Evolutionary conservation across 2,797 vertebrate genomes (phyloP).

Genomic region (Sphaeramia orbicularis): DNA sequence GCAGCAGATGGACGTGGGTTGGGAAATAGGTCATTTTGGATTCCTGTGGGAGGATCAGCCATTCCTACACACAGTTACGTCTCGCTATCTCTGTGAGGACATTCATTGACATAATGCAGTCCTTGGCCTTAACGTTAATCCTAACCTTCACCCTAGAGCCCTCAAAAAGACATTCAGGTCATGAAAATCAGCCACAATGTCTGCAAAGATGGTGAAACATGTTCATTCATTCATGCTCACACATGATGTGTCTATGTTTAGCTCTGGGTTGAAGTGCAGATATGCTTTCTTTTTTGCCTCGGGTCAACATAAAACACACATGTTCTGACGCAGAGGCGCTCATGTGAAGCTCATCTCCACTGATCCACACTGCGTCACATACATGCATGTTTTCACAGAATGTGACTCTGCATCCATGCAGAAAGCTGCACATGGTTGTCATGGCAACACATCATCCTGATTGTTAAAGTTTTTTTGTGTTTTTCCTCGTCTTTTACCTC

Average conservation of each 20-base stretch:
- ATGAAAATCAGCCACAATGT: too few species aligned
- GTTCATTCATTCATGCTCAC: slow-evolving; percentile 24
- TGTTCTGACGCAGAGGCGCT: not conserved
- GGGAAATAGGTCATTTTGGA: slow-evolving; percentile 53
- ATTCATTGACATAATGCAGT: too few species aligned
- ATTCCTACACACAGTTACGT: slow-evolving; percentile 8
- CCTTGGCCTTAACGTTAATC: too few species aligned
- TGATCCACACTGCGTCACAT: slow-evolving; percentile 20
- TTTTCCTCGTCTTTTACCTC: not conserved
- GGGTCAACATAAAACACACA: slow-evolving; percentile 16
- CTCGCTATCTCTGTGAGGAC: too few species aligned
- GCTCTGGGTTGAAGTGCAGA: slow-evolving; percentile 17
- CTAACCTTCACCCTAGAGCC: too few species aligned
- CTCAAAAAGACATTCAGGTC: too few species aligned
- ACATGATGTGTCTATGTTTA: slow-evolving; percentile 39
- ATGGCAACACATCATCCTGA: slow-evolving; percentile 22
- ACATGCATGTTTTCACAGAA: slow-evolving; percentile 18
- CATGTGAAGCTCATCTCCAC: not conserved
- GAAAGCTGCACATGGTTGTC: slow-evolving; percentile 33
- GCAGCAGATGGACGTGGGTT: slow-evolving; percentile 54
- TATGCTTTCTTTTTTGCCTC: slow-evolving; percentile 31
- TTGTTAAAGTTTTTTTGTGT: too few species aligned
- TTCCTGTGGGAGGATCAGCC: slow-evolving; percentile 51
- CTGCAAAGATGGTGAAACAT: too few species aligned
- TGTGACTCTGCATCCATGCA: slow-evolving; percentile 38